Conservation (phyloP, 2,113 vertebrate genomes). For the Pseudois nayaur region DNA sequence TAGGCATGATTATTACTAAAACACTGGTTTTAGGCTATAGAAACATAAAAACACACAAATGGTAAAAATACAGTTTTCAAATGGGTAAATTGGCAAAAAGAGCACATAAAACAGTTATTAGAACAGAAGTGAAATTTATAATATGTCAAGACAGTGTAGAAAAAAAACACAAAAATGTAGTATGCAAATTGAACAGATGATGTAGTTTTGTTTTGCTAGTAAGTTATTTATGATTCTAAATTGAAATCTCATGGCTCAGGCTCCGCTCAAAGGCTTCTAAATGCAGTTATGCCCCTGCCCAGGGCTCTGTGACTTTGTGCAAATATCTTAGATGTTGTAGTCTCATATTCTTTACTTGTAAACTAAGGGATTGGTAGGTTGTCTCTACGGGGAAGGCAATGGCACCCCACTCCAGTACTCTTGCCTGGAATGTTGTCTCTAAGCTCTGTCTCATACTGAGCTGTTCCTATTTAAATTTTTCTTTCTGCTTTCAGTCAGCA, state of each 20-base stretch:
- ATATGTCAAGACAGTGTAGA: background rate
- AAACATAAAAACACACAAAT: background rate
- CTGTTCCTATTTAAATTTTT: background rate
- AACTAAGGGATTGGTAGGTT: background rate
- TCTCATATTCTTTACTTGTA: background rate
- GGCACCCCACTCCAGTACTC: too few species aligned
- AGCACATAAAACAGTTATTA: background rate
- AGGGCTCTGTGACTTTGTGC: background rate
- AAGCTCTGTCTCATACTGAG: background rate
- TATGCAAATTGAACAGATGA: background rate
- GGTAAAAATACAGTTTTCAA: background rate
- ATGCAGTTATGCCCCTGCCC: background rate
- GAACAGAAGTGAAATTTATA: background rate
- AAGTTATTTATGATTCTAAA: background rate
- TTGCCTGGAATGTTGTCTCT: background rate
- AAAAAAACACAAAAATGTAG: background rate
- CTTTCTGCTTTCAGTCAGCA: background rate
- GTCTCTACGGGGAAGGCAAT: background rate
- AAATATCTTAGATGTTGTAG: background rate
- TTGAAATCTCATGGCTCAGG: background rate
- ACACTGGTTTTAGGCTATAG: background rate
- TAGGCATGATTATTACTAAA: background rate
- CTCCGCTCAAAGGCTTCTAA: background rate
- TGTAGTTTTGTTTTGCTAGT: background rate
- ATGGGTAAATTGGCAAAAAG: background rate